Base-by-base conservation (phyloP, 2,113 vertebrate species). In the Rafetus swinhoei region DNA sequence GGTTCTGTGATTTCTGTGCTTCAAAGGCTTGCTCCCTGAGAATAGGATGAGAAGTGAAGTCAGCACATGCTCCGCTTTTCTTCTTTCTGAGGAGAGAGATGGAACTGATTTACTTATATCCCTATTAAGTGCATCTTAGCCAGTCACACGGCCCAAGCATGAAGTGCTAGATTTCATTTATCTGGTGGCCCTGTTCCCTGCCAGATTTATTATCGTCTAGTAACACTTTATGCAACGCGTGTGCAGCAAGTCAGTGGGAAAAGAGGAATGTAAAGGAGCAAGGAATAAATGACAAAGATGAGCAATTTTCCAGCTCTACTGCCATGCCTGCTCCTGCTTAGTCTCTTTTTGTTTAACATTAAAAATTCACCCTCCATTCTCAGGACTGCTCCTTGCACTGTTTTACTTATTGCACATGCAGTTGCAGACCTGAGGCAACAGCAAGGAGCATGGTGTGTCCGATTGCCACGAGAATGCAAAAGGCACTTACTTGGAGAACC, bases 51-150 rank as follows among this genome's bases (percentile, higher is more conserved):
- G 16, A 32, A 85, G 92, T 72, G 57, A 4, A 32, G 9, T 50
- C 76, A 59, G 80, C 22, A 0, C 3, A 6, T 55, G 77, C 7
- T 81, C 82, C 22, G 12, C 53, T 81, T 9, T 50, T 86, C 50
- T 27, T 52, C 0, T 50, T 84, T 65, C 2, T 7, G 50, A 88
- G 89, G 69, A 96, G 91, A 94, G 76, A 72, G 89, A 90, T 45
- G 77, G 81, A 97, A 96, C 81, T 60, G 32, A 79, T 93, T 97
- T 93, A 65, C 82, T 95, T 88, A 91, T 85, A 79, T 90, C 81
- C 91, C 88, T 91, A 29, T 89, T 86, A 92, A 92, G 92, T 6
- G 0, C 53, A 53, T 57, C 85, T 94, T 89, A 82, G 86, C 90
- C 56, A 91, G 91, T 90, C 86, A 53, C 9, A 52, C 5, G 32